Evolutionary conservation across 2,888 invertebrate species (phyloP), one percentile per base, ranked within the genome.

Genomic region (Cataglyphis altisquamis): DNA sequence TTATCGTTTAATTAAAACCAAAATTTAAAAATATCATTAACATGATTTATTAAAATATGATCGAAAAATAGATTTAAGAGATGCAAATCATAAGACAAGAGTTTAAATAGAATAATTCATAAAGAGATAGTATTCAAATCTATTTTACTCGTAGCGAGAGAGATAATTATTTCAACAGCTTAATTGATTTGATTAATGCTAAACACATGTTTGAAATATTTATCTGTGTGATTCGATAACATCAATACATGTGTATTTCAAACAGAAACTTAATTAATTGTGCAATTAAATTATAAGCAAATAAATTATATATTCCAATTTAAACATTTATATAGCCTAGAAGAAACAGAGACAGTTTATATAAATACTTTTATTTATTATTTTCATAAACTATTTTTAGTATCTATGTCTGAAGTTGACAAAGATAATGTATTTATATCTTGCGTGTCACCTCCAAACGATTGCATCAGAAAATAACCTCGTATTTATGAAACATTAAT

Each of bases 401-500:
- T 48, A 48, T 48, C 48, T 1, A 48, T n/a, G 8, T 48, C 18
- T 18, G 6, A 48, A n/a, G 2, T 48, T 48, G n/a, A 48, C 48
- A 18, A 45, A 15, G 3, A 18, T 6, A 1, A 45, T 45, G 15
- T 45, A 3, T 45, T 6, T 15, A 45, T 45, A 45, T 45, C 12
- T 12, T 45, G 41, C 39, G 15, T 39, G 8, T 18, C 8, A 18
- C 12, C n/a, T 32, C 4, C 8, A 25, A 10, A 5, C 32, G 63
- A 36, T 36, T 48, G 48, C 9, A 25, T 15, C 4, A 25, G n/a
- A 48, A 52, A 64, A 21, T 45, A 52, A 36, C 12, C 9, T 9
- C 29, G 15, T 41, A 67, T 66, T 32, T 66, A 39, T 18, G 8
- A 57, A 39, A 77, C 39, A 36, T 25, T 64, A 55, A 77, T 67